A percentile compares a stretch with the other conserved stretches of the same genome.
These are phyloP conservation scores for Fregetta grallaria DNA, from an alignment of 2,113 vertebrate genomes.

Conservation along the genomic window DNA sequence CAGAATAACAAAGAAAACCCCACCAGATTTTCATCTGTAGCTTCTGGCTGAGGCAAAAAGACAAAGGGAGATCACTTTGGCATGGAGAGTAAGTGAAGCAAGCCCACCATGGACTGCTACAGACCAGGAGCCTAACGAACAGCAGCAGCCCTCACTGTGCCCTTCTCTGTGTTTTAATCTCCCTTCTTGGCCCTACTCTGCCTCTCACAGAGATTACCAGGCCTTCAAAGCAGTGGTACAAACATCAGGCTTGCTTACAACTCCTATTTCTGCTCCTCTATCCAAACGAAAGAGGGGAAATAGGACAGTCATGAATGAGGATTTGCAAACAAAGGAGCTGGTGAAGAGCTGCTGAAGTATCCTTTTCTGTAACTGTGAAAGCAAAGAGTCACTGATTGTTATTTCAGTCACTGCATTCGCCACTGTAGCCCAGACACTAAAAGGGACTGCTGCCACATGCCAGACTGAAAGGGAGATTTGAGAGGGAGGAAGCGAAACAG, in stretches of 20 bases:
- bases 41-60: conserved; percentile 7
- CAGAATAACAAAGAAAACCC: conserved; percentile 48
- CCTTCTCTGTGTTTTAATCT: neutral
- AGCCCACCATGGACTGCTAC: neutral
- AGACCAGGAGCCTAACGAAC: neutral
- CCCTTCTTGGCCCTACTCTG: neutral
- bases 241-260: neutral
- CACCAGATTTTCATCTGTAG: neutral
- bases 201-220: neutral
- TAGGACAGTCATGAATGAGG: accelerated
- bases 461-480: neutral
- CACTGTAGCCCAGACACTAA: neutral
- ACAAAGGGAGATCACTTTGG: neutral
- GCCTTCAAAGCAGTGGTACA: neutral
- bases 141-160: neutral
- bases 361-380: neutral
- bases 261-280: neutral
- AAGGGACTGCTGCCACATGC: neutral
- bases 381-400: neutral
- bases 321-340: neutral
- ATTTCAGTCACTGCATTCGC: neutral
- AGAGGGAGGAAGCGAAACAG: neutral
- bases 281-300: neutral
- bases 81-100: neutral
- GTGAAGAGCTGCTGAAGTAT: neutral